Base-by-base conservation (phyloP, 1,140 invertebrate species). In the Propsilocerus akamusi region DNA sequence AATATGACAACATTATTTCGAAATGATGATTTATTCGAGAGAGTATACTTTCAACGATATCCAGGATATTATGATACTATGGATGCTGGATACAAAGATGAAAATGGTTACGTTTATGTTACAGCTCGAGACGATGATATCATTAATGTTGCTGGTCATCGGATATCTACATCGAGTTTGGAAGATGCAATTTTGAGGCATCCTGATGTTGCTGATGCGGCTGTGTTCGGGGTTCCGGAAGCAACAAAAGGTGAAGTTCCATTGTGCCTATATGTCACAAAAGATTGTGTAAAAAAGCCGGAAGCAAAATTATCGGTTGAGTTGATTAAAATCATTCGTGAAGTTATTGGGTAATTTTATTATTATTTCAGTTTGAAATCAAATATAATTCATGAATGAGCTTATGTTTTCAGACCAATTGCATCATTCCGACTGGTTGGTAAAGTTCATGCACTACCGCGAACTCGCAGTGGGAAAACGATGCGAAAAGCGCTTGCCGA, bases 61-160 rank as follows among this genome's bases (percentile, higher is more conserved):
- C 82, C 81, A 1, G 90, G 89, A n/a, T 95, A 82, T 62, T 96
- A 96, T 57, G 89, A 95, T 57, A 95, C 91, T 5, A 92, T 93
- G 83, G 92, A 97, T 60, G 86, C 88, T 1, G 92, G 91, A 0
- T 88, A 82, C 58, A 72, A 77, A 26, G 88, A 93, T 58, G 75
- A 83, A 48, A 77, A 81, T 52, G 89, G 88, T 4, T 87, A 89
- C 51, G 72, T 96, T 1, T 87, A 83, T 59, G 86, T 96, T 17
- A 86, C 88, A 25, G 83, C 90, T 0, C 70, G 92, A 22, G 86
- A 86, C 50, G 92, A 97, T 68, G 92, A 97, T 64, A 81, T 97
- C n/a, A 95, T 97, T 50, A 96, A 96, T 60, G 90, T 96, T 1
- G 85, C 92, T 2, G 91, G 92, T 0, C 90, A 95, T 60, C 70